phyloP scores from a whole-genome alignment of 1,140 invertebrate genomes.

The Neodiprion fabricii region DNA sequence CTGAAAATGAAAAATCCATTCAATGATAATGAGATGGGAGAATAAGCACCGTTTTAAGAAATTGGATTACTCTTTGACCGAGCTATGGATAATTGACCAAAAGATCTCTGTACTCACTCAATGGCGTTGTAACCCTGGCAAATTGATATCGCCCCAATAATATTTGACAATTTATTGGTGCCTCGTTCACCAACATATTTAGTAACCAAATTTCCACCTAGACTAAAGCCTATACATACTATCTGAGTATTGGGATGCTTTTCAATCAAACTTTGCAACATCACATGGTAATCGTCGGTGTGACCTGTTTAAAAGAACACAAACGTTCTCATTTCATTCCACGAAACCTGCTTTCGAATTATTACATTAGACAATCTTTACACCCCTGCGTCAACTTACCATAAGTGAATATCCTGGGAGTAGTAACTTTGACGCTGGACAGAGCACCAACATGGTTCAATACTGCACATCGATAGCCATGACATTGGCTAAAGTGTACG shows the following conservation, averaged over 20 bases:
- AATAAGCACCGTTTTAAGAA: slow-evolving; percentile 3
- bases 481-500: slow-evolving; percentile 86
- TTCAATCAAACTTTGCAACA: slow-evolving; percentile 76
- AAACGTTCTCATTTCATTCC: slow-evolving; percentile 6
- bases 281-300: slow-evolving; percentile 83
- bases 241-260: slow-evolving; percentile 79
- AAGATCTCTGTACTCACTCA: slow-evolving; percentile 69
- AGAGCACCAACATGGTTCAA: slow-evolving; percentile 94
- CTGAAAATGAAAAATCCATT: slow-evolving; percentile 57
- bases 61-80: slow-evolving; percentile 10
- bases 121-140: slow-evolving; percentile 92
- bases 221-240: slow-evolving; percentile 87
- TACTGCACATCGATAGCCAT: slow-evolving; percentile 91
- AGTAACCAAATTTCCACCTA: slow-evolving; percentile 87
- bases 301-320: slow-evolving; percentile 67
- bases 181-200: slow-evolving; percentile 86
- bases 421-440: slow-evolving; percentile 81
- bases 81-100: slow-evolving; percentile 11
- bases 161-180: slow-evolving; percentile 67
- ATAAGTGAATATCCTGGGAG: slow-evolving; percentile 89
- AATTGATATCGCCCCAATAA: slow-evolving; percentile 87
- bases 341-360: slow-evolving; percentile 11
- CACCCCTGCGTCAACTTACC: slow-evolving; percentile 65
- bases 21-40: slow-evolving; percentile 21
- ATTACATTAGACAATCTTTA: background rate